Conservation (phyloP, 2,113 vertebrate genomes). For the Passer montanus region DNA sequence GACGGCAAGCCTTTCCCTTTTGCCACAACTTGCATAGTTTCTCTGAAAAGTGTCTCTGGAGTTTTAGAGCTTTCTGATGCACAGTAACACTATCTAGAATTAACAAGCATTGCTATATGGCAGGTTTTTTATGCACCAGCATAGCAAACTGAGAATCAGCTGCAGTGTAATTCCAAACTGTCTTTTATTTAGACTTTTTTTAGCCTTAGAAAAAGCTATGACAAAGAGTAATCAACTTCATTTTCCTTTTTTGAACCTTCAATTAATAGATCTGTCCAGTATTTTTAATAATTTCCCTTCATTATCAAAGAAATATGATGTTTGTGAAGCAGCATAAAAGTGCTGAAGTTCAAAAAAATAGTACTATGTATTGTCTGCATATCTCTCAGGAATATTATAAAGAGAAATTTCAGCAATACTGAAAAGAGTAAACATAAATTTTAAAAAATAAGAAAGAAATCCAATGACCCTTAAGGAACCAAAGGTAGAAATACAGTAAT, state of each 20-base stretch:
- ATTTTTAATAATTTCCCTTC: slow-evolving; percentile 54
- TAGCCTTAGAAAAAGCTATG: slow-evolving; percentile 37
- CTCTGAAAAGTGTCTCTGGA: slow-evolving; percentile 35
- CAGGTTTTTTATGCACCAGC: background rate
- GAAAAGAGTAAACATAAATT: slow-evolving; percentile 8
- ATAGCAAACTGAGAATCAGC: slow-evolving; percentile 21
- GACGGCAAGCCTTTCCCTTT: background rate
- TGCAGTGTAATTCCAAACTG: slow-evolving; percentile 10
- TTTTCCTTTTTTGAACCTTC: slow-evolving; percentile 34
- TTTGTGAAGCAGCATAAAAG: background rate
- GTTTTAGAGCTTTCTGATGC: slow-evolving; percentile 37
- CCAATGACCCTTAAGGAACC: slow-evolving; percentile 28
- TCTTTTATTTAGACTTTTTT: slow-evolving; percentile 25
- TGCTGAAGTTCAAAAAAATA: background rate
- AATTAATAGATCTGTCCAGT: slow-evolving; percentile 59
- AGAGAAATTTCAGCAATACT: background rate
- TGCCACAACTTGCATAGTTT: background rate
- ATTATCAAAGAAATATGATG: background rate
- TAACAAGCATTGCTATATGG: slow-evolving; percentile 10
- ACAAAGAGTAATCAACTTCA: slow-evolving; percentile 47
- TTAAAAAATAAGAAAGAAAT: slow-evolving; percentile 26
- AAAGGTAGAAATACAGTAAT: slow-evolving; percentile 28
- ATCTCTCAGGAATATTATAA: background rate
- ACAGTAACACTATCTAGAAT: slow-evolving; percentile 19
- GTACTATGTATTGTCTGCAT: background rate